phyloP scores from a whole-genome alignment of 2,113 vertebrate species.

The Colaptes auratus region DNA sequence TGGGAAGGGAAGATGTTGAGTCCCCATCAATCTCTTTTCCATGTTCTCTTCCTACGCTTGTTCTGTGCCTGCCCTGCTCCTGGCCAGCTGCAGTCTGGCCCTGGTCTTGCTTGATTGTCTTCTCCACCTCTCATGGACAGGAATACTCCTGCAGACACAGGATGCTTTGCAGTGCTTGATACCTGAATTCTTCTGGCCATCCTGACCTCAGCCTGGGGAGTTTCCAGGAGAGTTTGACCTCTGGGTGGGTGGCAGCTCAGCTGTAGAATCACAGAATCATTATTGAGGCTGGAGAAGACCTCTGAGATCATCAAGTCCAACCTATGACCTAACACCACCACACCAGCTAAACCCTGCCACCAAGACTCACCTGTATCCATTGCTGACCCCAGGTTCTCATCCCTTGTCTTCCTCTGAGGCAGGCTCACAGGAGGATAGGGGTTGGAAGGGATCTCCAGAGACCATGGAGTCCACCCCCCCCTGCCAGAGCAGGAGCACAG shows the following conservation, averaged over 20 bases:
- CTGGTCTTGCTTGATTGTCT: background rate
- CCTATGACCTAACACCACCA: too few species aligned
- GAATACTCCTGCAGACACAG: background rate
- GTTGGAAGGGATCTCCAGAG: too few species aligned
- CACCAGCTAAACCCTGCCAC: too few species aligned
- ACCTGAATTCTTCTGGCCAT: background rate
- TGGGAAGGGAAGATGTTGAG: background rate
- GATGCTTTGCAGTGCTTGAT: too few species aligned
- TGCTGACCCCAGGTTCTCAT: background rate
- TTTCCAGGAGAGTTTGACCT: background rate
- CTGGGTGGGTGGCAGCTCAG: background rate
- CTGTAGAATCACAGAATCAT: too few species aligned
- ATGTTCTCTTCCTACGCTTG: background rate
- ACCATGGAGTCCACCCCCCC: too few species aligned
- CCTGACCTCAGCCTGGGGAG: background rate
- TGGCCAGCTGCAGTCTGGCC: background rate
- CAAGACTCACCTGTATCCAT: background rate
- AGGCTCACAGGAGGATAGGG: too few species aligned
- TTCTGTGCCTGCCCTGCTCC: background rate
- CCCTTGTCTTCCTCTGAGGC: background rate
- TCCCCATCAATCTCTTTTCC: accelerated
- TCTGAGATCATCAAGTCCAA: too few species aligned
- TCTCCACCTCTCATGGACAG: background rate
- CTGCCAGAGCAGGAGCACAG: too few species aligned
- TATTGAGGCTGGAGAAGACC: too few species aligned